Evolutionary conservation across 2,888 invertebrate genomes (phyloP), one percentile per base, ranked within the genome.

Genomic region (Thecophora atra): DNA sequence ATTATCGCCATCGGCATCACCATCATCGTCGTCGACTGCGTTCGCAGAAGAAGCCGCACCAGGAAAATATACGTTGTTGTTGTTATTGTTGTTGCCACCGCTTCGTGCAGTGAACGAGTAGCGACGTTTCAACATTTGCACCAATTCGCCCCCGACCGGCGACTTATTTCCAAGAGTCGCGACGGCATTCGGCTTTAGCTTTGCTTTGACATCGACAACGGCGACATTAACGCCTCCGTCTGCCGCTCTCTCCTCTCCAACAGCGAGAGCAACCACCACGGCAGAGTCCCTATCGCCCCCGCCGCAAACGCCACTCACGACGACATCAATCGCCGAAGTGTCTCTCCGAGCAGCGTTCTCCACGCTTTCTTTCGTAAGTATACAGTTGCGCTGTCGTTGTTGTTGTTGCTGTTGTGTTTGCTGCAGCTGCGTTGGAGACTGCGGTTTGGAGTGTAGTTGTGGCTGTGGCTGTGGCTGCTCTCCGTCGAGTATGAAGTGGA

Each of bases 401-500:
- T 79, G 77, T 70, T 78, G 76, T 62, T 62, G 65, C 64, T 17
- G 51, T 15, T 72, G 60, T 51, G 62, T 62, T 54, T 74, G 73
- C 66, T 74, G 73, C 72, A 47, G 74, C 66, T 19, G 70, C n/a
- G 28, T 11, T 47, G 7, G 11, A 15, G 47, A 64, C 74, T 76
- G 37, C 63, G 69, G 65, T 44, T 26, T 70, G 77, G 51, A 72
- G 73, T n/a, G 52, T 67, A 69, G 71, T 51, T 64, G 68, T 54
- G 30, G 66, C 26, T 37, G 74, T 60, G 54, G 75, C 66, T 44
- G 70, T 17, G n/a, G 28, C 52, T 60, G 66, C 65, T 85, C 85
- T 3, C 84, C 84, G 52, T 85, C 85, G 28, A 85, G 74, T 74
- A 85, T 85, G 68, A 85, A 85, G 8, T 84, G 82, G 76, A 85